A percentile compares a stretch with the other conserved stretches of the same genome.
Evolutionary conservation across 2,113 vertebrate genomes (phyloP).

Genomic region (Sylvia atricapilla): DNA sequence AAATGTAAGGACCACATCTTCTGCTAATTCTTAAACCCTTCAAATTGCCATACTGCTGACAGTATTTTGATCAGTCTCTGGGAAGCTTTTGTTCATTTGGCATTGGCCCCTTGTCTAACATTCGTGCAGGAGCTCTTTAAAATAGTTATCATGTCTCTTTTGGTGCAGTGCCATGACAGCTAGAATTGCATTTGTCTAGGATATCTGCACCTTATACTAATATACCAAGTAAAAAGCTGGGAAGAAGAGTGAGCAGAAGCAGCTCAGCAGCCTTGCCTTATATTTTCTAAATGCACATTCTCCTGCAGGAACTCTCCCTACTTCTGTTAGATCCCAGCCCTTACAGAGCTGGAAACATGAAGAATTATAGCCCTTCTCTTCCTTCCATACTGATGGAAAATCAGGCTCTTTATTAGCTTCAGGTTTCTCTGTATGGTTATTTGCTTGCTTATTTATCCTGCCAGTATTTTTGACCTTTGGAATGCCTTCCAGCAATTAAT

Average conservation of each 20-base stretch:
- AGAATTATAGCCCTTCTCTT: neutral
- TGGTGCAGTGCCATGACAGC: neutral
- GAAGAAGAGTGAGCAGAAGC: neutral
- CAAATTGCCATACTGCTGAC: neutral
- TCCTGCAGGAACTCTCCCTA: neutral
- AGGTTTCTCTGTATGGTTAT: neutral
- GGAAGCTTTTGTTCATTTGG: neutral
- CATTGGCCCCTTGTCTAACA: neutral
- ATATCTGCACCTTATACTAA: accelerated
- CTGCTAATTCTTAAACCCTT: neutral
- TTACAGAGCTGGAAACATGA: neutral
- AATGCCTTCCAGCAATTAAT: conserved; percentile 35
- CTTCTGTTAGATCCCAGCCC: neutral
- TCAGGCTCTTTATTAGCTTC: neutral
- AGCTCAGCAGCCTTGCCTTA: neutral
- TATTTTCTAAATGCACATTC: neutral
- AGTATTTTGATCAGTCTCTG: neutral
- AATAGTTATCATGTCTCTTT: neutral
- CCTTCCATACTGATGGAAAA: neutral
- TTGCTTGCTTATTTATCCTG: neutral
- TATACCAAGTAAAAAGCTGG: neutral
- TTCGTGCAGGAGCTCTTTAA: neutral
- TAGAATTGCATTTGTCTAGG: neutral
- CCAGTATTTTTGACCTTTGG: neutral
- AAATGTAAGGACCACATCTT: neutral